phyloP scores from a whole-genome alignment of 1,140 invertebrate genomes.

The Drosophila kanapiae region DNA sequence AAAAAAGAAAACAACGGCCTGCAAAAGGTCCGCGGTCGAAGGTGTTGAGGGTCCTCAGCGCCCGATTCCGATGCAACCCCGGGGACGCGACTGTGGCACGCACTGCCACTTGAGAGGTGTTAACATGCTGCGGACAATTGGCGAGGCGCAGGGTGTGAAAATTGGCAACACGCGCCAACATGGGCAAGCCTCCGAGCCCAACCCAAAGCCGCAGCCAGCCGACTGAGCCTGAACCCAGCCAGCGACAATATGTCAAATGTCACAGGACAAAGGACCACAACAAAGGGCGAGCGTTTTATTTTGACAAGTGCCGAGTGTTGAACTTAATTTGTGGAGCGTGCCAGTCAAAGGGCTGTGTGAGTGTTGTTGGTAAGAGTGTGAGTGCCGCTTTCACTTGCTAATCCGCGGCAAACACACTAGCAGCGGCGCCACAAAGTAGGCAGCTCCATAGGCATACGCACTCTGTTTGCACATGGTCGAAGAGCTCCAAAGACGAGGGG shows the following conservation, averaged over 20 bases:
- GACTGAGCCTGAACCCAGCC: slow-evolving; percentile 39
- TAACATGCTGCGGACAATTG: slow-evolving; percentile 81
- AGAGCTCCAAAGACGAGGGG: slow-evolving; percentile 29
- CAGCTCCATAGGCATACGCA: slow-evolving; percentile 50
- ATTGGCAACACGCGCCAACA: slow-evolving; percentile 79
- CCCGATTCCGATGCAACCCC: slow-evolving; percentile 49
- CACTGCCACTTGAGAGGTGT: slow-evolving; percentile 70
- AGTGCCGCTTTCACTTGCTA: slow-evolving; percentile 70
- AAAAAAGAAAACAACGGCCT: slow-evolving; percentile 69
- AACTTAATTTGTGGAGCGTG: slow-evolving; percentile 81
- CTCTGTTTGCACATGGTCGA: slow-evolving; percentile 43
- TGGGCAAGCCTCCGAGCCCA: slow-evolving; percentile 24
- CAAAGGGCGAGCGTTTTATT: slow-evolving; percentile 63
- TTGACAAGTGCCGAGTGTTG: slow-evolving; percentile 82
- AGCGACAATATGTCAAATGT: slow-evolving; percentile 84
- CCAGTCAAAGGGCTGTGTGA: slow-evolving; percentile 43
- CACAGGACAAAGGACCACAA: slow-evolving; percentile 62
- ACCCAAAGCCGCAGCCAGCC: slow-evolving; percentile 19
- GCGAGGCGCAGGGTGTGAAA: slow-evolving; percentile 79
- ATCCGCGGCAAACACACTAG: slow-evolving; percentile 59
- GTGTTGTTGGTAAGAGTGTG: slow-evolving; percentile 4
- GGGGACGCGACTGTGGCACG: slow-evolving; percentile 39
- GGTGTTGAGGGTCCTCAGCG: slow-evolving; percentile 14
- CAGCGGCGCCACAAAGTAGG: slow-evolving; percentile 56
- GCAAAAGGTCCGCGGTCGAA: slow-evolving; percentile 24